Evolutionary conservation across 2,888 invertebrate genomes (phyloP), one percentile per base, ranked within the genome.

Genomic region (Athalia cordata): DNA sequence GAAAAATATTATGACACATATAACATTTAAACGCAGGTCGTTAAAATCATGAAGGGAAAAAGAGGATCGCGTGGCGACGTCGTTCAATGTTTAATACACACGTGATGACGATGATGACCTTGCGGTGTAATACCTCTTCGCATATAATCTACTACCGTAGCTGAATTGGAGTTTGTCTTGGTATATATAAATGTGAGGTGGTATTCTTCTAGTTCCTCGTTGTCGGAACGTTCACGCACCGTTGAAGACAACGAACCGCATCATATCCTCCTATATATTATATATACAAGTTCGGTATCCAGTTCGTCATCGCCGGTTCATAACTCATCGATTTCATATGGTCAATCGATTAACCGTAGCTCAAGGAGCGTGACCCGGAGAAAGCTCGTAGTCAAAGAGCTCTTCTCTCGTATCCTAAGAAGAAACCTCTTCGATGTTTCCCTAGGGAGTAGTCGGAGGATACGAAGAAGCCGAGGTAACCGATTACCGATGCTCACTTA

Each of bases 401-500:
- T 29, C 29, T 29, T 29, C 29, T 29, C 29, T 29, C 29, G 29
- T 29, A 29, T 29, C 29, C 29, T 29, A 29, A 29, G 75, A 64
- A 29, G 62, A 50, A 8, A 75, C 75, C 9, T 29, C 47, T 57
- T 57, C 8, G 52, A 52, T 1, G 52, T 59, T 43, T 11, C 13
- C 59, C 15, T 13, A 13, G 59, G 59, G 45, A 15, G 47, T n/a
- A 29, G 29, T 29, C 29, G 57, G 47, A 55, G 68, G 68, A 13
- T 15, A 72, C 72, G 75, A 62, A 62, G 62, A 64, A 50, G 49
- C 75, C 75, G 62, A 29, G 75, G 47, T 62, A 75, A 64, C 75
- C 75, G 75, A 75, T 75, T 75, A 75, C 75, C 75, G 47, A 75
- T 75, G 75, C 75, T 75, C 64, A 75, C 75, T 75, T 64, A 75